Base-by-base conservation (phyloP, 2,113 vertebrate species). In the Otocyon megalotis region DNA sequence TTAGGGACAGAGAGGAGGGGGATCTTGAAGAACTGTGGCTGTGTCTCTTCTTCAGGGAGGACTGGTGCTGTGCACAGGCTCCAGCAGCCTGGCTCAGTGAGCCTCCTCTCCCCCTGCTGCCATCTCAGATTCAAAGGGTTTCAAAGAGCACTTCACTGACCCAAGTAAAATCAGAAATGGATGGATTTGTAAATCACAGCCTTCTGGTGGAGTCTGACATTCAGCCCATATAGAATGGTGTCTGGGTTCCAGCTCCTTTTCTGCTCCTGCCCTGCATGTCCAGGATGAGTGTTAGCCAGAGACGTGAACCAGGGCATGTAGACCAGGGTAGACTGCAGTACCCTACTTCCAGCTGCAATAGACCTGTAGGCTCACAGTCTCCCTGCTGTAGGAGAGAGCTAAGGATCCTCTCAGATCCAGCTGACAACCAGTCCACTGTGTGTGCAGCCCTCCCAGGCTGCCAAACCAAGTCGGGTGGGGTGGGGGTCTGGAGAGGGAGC, bases 1-100 rank as follows among this genome's bases (percentile, higher is more conserved):
- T 71, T 6, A 35, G 65, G 67, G 35, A 8, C 13, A 13, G 88
- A 92, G 53, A 63, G 17, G 69, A 8, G 69, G 43, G 43, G 43
- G n/a, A 24, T 14, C 32, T 0, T 37, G n/a, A 5, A 19, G 5
- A 84, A 15, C n/a, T 24, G 26, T 22, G 48, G 43, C 30, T 35
- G 2, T 3, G 6, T 58, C 26, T 58, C 24, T 79, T 71, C 80
- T 28, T 24, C 24, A 0, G 19, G 84, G 50, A 79, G 37, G 67
- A 13, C 58, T 8, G 22, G 1, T 8, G 13, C 19, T 22, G 50
- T 48, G 83, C 1, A 0, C 19, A 5, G 22, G 28, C 17, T 43
- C 54, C 56, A 72, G 37, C 22, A 28, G 3, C 22, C 11, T 20
- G 3, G 2, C 43, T 1, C 10, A 5, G 15, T 0, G 8, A 22